Percentiles rank a stretch among this genome's conserved stretches.
Evolutionary conservation across 2,113 vertebrate genomes (phyloP).

Genomic region (Aplodontia rufa): DNA sequence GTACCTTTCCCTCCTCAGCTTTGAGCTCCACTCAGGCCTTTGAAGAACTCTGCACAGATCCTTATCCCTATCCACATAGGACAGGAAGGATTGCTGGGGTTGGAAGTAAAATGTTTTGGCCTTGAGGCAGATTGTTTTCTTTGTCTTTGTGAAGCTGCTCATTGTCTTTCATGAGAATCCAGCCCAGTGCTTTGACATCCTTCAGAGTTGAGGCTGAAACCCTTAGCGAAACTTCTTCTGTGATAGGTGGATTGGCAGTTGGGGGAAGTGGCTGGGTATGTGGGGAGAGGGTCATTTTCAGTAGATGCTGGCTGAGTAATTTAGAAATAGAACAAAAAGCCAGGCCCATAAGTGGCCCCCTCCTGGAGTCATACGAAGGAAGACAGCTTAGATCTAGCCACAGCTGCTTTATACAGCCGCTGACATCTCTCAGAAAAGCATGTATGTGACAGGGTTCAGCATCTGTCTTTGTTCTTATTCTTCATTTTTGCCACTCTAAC

Average conservation of each 20-base stretch:
- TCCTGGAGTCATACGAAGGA: not conserved
- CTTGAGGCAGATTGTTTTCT: not conserved
- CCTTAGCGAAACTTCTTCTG: not conserved
- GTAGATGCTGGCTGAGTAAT: not conserved
- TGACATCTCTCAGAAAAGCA: not conserved
- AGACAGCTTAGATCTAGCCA: not conserved
- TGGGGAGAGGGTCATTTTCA: not conserved
- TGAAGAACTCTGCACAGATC: not conserved
- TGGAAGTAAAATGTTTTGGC: not conserved
- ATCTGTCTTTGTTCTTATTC: too few species aligned
- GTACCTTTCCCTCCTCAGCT: accelerated
- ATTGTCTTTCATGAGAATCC: not conserved
- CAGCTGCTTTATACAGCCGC: not conserved
- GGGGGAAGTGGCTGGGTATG: not conserved
- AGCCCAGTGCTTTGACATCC: not conserved
- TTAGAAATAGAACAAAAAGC: not conserved
- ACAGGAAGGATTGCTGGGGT: not conserved
- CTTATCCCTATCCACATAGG: not conserved
- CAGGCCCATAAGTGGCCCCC: not conserved
- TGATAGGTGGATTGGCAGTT: not conserved
- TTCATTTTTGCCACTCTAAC: too few species aligned
- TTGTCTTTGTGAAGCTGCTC: not conserved
- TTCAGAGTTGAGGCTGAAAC: not conserved
- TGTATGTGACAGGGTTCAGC: too few species aligned
- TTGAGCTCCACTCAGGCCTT: not conserved